These are phyloP conservation scores for Cheilosia grossa DNA, from an alignment of 2,888 invertebrate genomes.

Conservation along the genomic window DNA sequence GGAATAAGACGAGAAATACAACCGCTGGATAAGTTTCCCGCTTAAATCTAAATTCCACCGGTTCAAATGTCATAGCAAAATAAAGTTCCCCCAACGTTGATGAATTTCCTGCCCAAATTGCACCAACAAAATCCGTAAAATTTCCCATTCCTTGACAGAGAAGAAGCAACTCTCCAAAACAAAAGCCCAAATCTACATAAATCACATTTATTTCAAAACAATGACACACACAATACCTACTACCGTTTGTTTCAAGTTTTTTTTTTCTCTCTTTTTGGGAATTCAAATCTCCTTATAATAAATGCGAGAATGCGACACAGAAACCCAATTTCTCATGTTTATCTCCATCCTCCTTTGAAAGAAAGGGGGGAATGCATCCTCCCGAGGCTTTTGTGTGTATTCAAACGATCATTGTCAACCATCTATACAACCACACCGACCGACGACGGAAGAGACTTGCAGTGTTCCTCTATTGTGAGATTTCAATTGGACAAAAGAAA, in stretches of 20 bases:
- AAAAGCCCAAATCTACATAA: background rate
- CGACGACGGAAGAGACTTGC: background rate
- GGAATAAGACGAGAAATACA: no score
- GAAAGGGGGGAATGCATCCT: background rate
- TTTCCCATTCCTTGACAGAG: no score
- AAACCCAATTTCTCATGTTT: slow-evolving; percentile 8
- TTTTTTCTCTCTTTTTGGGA: background rate
- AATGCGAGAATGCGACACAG: slow-evolving; percentile 15
- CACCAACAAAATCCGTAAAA: no score
- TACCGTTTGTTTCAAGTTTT: background rate
- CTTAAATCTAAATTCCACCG: no score
- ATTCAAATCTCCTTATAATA: slow-evolving; percentile 3
- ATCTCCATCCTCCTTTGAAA: background rate
- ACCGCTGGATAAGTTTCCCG: no score
- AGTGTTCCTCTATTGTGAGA: background rate
- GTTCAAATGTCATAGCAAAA: no score
- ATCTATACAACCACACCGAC: background rate
- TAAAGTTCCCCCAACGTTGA: no score
- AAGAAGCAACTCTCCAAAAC: no score
- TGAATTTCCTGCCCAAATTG: no score
- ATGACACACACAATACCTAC: background rate
- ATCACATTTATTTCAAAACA: background rate
- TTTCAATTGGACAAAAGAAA: slow-evolving; percentile 2
- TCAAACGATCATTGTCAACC: slow-evolving; percentile 6
- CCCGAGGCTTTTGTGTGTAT: background rate